Conservation (phyloP, 2,113 vertebrate species). For the Tetraodon nigroviridis region DNA sequence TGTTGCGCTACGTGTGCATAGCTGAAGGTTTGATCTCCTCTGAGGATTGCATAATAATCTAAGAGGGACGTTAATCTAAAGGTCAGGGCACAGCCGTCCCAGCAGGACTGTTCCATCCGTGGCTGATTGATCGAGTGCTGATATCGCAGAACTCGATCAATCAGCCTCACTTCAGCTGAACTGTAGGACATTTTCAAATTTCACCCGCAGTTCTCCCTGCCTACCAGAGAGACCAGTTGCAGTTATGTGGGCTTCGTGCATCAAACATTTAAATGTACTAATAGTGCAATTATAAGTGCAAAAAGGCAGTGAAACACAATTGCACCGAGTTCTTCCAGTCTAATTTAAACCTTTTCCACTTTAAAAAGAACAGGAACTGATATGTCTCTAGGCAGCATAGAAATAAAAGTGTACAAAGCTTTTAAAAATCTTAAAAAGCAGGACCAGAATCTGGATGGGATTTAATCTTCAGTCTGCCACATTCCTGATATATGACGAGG, state of each 20-base stretch:
- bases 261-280: not conserved
- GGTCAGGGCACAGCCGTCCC: conserved; percentile 46
- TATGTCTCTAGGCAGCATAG: conserved; percentile 41
- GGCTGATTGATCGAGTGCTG: conserved; percentile 26
- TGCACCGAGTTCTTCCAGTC: not conserved
- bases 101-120: conserved; percentile 40
- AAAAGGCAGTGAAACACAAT: not conserved
- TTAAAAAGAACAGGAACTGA: conserved; percentile 49
- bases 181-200: conserved; percentile 45
- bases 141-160: conserved; percentile 29
- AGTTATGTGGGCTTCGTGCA: conserved; percentile 4
- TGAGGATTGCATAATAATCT: conserved; percentile 25
- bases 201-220: conserved; percentile 25
- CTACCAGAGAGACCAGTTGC: conserved; percentile 1
- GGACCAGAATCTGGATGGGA: conserved; percentile 47
- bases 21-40: not conserved
- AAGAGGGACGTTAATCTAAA: conserved; percentile 27
- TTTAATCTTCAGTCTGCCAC: conserved; percentile 62
- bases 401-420: conserved; percentile 4
- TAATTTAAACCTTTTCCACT: conserved; percentile 15
- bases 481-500: conserved; percentile 65
- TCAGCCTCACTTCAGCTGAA: conserved; percentile 32
- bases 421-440: conserved; percentile 36
- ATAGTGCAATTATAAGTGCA: not conserved
- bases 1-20: conserved; percentile 2